Percentiles rank a stretch among this genome's conserved stretches.
Evolutionary conservation across 2,888 invertebrate species (phyloP).

Genomic region (Parasteatoda lunata): DNA sequence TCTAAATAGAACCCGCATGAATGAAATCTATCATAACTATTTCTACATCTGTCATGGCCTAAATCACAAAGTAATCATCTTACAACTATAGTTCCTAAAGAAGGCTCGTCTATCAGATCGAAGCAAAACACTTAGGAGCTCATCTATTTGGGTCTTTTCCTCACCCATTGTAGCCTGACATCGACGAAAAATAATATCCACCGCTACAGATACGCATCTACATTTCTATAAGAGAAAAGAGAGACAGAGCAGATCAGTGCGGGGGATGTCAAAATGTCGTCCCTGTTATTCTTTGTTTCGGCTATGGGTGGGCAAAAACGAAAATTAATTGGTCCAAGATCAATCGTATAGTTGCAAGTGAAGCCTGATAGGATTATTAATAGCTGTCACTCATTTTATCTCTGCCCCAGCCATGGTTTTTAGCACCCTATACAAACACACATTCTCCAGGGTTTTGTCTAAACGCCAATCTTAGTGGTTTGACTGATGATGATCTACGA

Average conservation of each 20-base stretch:
- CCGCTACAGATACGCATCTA: constrained; percentile 53
- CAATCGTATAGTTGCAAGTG: constrained; percentile 40
- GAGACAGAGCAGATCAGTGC: constrained; percentile 29
- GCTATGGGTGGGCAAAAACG: constrained; percentile 40
- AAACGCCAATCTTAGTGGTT: constrained; percentile 32
- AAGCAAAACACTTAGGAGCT: constrained; percentile 62
- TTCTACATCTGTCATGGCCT: constrained; percentile 31
- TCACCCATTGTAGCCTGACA: constrained; percentile 36
- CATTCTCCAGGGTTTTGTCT: constrained; percentile 47
- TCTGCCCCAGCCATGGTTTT: constrained; percentile 21
- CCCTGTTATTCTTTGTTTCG: constrained; percentile 48
- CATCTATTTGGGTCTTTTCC: constrained; percentile 48
- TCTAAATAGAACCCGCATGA: no score
- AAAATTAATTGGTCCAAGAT: constrained; percentile 66
- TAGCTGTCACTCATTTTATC: constrained; percentile 67
- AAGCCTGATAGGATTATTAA: constrained; percentile 66
- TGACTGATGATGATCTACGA: constrained; percentile 65
- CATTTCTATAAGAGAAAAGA: constrained; percentile 63
- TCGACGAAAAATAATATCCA: constrained; percentile 17
- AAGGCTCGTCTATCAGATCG: constrained; percentile 46
- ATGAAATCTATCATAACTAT: no score
- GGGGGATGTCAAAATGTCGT: constrained; percentile 3
- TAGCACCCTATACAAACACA: background rate
- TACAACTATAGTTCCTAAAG: constrained; percentile 32
- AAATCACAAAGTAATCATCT: constrained; percentile 30